These are phyloP conservation scores for Sinodicranocentrus sp. DNA, from an alignment of 2,888 invertebrate species.

Conservation along the genomic window DNA sequence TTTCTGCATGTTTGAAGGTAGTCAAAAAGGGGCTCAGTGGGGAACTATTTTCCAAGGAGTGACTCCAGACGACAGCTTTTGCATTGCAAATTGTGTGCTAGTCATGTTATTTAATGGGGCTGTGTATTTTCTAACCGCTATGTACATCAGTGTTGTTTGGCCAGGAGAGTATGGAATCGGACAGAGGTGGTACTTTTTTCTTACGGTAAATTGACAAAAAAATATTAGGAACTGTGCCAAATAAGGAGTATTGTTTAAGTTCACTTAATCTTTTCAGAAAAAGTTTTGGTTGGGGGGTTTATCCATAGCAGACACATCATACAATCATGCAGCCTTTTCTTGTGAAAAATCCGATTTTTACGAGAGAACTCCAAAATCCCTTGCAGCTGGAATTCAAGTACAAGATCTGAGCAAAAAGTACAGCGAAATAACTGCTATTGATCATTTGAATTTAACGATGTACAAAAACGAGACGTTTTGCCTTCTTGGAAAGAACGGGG, in stretches of 20 bases:
- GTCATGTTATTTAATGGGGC: constrained; percentile 77
- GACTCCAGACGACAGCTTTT: constrained; percentile 72
- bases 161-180: constrained; percentile 86
- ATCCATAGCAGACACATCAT: too few relatives aligned
- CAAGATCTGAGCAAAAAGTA: constrained; percentile 76
- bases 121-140: constrained; percentile 81
- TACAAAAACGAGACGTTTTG: constrained; percentile 87
- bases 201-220: constrained; percentile 81
- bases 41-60: constrained; percentile 66
- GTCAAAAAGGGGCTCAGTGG: constrained; percentile 70
- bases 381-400: constrained; percentile 78
- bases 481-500: constrained; percentile 88
- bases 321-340: too few relatives aligned
- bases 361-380: constrained; percentile 78
- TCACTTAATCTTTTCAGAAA: background rate
- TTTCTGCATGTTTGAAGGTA: constrained; percentile 86
- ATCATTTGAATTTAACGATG: constrained; percentile 86
- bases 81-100: constrained; percentile 59
- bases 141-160: constrained; percentile 83
- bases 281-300: background rate
- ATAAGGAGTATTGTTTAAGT: too few relatives aligned
- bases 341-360: too few relatives aligned
- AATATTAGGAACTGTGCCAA: background rate
- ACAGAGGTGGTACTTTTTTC: constrained; percentile 83
- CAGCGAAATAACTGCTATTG: constrained; percentile 82